phyloP scores from a whole-genome alignment of 2,113 vertebrate species.

The Sinocyclocheilus grahami region DNA sequence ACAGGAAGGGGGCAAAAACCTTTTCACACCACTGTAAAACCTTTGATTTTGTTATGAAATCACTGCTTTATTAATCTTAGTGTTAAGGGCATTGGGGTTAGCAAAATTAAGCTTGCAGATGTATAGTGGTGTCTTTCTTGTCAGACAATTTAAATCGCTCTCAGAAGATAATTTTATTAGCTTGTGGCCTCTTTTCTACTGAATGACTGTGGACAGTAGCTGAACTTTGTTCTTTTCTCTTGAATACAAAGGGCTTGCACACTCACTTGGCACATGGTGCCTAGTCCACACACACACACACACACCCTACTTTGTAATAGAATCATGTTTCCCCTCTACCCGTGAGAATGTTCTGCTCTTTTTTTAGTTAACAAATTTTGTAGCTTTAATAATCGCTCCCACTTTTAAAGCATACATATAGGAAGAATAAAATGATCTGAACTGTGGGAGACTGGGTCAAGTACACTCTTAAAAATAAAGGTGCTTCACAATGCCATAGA shows the following conservation, averaged over 20 bases:
- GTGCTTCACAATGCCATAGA: too few species aligned
- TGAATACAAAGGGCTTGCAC: slow-evolving; percentile 55
- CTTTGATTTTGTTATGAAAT: background rate
- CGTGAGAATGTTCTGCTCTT: slow-evolving; percentile 69
- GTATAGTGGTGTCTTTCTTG: background rate
- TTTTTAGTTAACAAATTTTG: slow-evolving; percentile 32
- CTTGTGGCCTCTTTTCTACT: background rate
- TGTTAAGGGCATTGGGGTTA: background rate
- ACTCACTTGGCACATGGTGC: slow-evolving; percentile 63
- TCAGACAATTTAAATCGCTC: background rate
- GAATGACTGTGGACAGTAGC: background rate
- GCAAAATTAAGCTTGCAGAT: background rate
- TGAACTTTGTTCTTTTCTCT: slow-evolving; percentile 38
- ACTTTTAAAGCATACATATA: background rate
- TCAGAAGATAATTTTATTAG: background rate
- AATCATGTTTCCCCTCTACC: slow-evolving; percentile 65
- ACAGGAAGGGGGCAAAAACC: too few species aligned
- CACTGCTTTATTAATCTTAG: background rate
- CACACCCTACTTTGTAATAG: slow-evolving; percentile 67
- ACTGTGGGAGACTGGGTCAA: background rate
- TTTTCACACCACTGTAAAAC: background rate
- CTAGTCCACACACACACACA: background rate
- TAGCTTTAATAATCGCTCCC: background rate
- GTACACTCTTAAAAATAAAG: background rate
- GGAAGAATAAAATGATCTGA: background rate